Evolutionary conservation across 2,888 invertebrate species (phyloP).

Genomic region (Hemaris fuciformis): DNA sequence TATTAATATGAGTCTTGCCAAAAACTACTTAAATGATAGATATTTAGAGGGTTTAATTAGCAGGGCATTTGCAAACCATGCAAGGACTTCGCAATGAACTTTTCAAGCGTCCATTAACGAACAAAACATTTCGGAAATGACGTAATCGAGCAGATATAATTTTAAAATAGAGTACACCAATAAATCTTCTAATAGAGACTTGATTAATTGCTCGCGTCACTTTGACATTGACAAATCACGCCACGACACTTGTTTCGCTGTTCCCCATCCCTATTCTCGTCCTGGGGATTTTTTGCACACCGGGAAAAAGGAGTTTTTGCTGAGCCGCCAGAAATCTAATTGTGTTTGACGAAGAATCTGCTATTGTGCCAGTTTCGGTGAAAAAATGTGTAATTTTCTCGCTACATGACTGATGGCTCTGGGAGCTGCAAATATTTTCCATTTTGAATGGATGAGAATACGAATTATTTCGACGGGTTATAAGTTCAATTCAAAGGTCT

Average conservation of each 20-base stretch:
- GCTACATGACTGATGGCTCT: not conserved
- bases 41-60: too few species aligned
- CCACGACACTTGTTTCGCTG: constrained; percentile 9
- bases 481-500: too few species aligned
- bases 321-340: not conserved
- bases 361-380: not conserved
- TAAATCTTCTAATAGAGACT: constrained; percentile 14
- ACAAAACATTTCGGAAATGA: not conserved
- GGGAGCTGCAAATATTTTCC: not conserved
- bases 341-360: not conserved
- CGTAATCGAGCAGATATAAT: not conserved
- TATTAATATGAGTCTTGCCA: too few species aligned
- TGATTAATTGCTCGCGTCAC: constrained; percentile 12
- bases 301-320: not conserved
- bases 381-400: not conserved
- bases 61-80: too few species aligned
- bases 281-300: not conserved
- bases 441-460: too few species aligned
- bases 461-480: too few species aligned
- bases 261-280: constrained; percentile 1
- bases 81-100: too few species aligned
- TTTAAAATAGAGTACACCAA: constrained; percentile 11
- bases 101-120: too few species aligned
- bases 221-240: constrained; percentile 13
- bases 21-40: too few species aligned